Evolutionary conservation across 2,888 invertebrate species (phyloP).

Genomic region (Laspeyria flexula): DNA sequence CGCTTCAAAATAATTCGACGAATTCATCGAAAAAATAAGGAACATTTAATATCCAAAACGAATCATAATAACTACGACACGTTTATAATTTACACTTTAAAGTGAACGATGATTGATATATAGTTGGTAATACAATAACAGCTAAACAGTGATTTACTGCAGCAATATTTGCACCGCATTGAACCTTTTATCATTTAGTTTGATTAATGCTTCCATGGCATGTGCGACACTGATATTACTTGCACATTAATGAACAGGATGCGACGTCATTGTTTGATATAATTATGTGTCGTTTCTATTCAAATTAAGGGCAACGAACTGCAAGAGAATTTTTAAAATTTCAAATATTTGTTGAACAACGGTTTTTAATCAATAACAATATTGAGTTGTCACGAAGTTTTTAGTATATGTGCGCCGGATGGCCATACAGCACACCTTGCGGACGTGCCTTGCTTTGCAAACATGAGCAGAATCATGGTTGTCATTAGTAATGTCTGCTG

Average conservation of each 20-base stretch:
- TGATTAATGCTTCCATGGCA: constrained; percentile 77
- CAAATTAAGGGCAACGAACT: constrained; percentile 35
- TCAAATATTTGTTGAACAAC: constrained; percentile 34
- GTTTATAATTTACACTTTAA: constrained; percentile 51
- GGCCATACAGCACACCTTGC: constrained; percentile 47
- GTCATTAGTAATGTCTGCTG: constrained; percentile 38
- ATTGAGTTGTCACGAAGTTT: constrained; percentile 53
- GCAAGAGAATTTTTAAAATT: constrained; percentile 20
- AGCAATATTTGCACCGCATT: constrained; percentile 64
- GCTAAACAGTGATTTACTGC: constrained; percentile 72
- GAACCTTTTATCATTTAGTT: constrained; percentile 67
- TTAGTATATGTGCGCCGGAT: constrained; percentile 59
- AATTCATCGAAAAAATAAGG: constrained; percentile 36
- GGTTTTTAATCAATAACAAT: constrained; percentile 50
- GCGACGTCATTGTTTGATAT: constrained; percentile 50
- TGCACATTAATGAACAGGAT: constrained; percentile 60
- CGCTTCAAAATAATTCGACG: constrained; percentile 40
- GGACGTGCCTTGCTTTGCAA: constrained; percentile 61
- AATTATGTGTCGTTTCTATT: constrained; percentile 35
- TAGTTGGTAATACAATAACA: constrained; percentile 53
- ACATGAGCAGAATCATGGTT: constrained; percentile 40
- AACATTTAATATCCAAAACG: constrained; percentile 36
- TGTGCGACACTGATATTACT: constrained; percentile 62
- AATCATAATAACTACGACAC: constrained; percentile 45
- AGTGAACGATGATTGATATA: constrained; percentile 59